phyloP scores from a whole-genome alignment of 1,140 invertebrate genomes.

The Mycetomoellerius zeteki region DNA sequence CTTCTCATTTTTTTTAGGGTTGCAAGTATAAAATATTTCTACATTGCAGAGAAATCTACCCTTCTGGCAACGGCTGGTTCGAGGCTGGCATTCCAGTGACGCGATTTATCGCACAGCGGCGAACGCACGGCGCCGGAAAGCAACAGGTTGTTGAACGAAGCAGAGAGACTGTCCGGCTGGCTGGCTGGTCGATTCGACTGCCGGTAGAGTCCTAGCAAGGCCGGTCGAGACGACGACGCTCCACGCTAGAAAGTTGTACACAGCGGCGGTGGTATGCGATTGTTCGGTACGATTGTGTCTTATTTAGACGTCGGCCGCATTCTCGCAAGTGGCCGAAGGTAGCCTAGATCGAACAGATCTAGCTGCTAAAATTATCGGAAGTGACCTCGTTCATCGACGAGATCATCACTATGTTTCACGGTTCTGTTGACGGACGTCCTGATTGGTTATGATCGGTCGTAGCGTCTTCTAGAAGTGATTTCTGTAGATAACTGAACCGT shows the following conservation, averaged over 20 bases:
- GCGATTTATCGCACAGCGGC: slow-evolving; percentile 45
- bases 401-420: not conserved
- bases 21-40: slow-evolving; percentile 22
- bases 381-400: slow-evolving; percentile 29
- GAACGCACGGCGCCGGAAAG: slow-evolving; percentile 55
- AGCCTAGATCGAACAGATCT: slow-evolving; percentile 35
- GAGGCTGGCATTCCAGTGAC: slow-evolving; percentile 42
- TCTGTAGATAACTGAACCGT: not conserved
- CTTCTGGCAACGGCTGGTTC: slow-evolving; percentile 3
- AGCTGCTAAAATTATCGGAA: slow-evolving; percentile 41
- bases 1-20: not conserved
- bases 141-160: slow-evolving; percentile 76
- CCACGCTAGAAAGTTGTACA: slow-evolving; percentile 73
- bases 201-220: slow-evolving; percentile 75
- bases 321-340: slow-evolving; percentile 40
- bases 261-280: slow-evolving; percentile 72
- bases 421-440: not conserved
- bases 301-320: slow-evolving; percentile 76
- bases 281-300: slow-evolving; percentile 78
- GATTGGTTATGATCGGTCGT: not conserved
- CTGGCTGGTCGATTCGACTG: slow-evolving; percentile 53
- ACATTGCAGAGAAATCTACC: slow-evolving; percentile 9
- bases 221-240: slow-evolving; percentile 63
- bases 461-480: not conserved
- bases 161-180: slow-evolving; percentile 23